These are phyloP conservation scores for Ichneumon xanthorius DNA, from an alignment of 2,888 invertebrate genomes.

Conservation along the genomic window DNA sequence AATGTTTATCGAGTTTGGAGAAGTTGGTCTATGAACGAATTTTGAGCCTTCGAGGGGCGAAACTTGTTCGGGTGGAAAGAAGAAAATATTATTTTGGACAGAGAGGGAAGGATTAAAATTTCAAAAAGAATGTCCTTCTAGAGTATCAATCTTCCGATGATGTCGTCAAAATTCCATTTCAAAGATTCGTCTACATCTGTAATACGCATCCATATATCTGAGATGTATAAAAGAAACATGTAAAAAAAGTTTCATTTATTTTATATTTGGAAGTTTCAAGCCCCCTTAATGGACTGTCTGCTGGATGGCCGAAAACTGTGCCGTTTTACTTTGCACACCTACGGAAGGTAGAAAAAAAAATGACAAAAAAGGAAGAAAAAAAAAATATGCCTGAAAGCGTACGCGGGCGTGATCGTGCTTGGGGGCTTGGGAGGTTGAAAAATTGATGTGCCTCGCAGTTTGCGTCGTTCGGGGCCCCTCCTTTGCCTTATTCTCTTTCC, in stretches of 20 bases:
- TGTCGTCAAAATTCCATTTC: neutral
- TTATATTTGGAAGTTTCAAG: neutral
- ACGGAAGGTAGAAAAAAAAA: neutral
- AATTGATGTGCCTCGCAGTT: slow-evolving; percentile 42
- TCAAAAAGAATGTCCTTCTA: too few species aligned
- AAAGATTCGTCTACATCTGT: neutral
- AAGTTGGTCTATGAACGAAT: too few species aligned
- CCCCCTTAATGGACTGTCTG: neutral
- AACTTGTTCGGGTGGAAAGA: too few species aligned
- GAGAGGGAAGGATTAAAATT: too few species aligned
- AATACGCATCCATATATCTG: neutral
- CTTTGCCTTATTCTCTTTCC: slow-evolving; percentile 28
- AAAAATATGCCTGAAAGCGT: slow-evolving; percentile 7
- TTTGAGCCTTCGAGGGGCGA: too few species aligned
- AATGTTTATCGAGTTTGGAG: too few species aligned
- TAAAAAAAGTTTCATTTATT: neutral
- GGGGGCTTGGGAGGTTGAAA: slow-evolving; percentile 30
- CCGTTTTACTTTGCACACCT: neutral
- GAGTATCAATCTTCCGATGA: too few species aligned
- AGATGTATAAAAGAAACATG: neutral
- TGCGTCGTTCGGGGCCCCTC: neutral
- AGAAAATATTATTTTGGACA: too few species aligned
- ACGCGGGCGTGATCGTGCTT: slow-evolving; percentile 11
- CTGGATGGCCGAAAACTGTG: neutral
- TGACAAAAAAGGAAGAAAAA: neutral